Evolutionary conservation across 2,888 invertebrate species (phyloP), one percentile per base, ranked within the genome.

Genomic region (Ophonus ardosiacus): DNA sequence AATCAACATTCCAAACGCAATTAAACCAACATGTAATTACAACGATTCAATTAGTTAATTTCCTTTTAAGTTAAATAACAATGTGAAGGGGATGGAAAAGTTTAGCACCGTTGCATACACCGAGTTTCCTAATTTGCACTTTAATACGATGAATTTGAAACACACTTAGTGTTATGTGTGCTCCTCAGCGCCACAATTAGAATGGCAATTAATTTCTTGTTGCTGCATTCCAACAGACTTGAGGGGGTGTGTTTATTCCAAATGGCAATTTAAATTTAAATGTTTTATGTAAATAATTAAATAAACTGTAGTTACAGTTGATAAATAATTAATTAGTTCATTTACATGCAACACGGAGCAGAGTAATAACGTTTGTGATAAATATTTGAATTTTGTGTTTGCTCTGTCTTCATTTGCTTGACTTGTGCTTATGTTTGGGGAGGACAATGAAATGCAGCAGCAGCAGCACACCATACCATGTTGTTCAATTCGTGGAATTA

Each of bases 71-170:
- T 74, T 43, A 68, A 68, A 68, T 68, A 63, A 68, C 68, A 68
- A 68, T 68, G 68, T 68, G n/a, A 68, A 63, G 31, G 13, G 13
- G 38, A 31, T 31, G 15, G 31, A 68, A 68, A 68, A 68, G 68
- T 68, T 68, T 24, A 68, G 13, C 43, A 51, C 71, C 10, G 43
- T 10, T 43, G 43, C 71, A 74, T 43, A 43, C 43, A 68, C 24
- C 24, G 71, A 7, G 15, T 59, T 61, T 59, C 80, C 59, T 80
- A 80, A 80, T 80, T 80, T 80, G 80, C 80, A 80, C 80, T 40
- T 80, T 80, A 80, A 80, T 80, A 80, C 80, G 61, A 40, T 57
- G 80, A 80, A 80, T 80, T 80, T 61, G 80, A 80, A 80, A 80
- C 61, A 80, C 80, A 80, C 80, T 80, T 61, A 61, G 61, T 80